A percentile compares a stretch with the other conserved stretches of the same genome.
phyloP scores from a whole-genome alignment of 2,888 invertebrate genomes.

The Cataglyphis altisquamis region DNA sequence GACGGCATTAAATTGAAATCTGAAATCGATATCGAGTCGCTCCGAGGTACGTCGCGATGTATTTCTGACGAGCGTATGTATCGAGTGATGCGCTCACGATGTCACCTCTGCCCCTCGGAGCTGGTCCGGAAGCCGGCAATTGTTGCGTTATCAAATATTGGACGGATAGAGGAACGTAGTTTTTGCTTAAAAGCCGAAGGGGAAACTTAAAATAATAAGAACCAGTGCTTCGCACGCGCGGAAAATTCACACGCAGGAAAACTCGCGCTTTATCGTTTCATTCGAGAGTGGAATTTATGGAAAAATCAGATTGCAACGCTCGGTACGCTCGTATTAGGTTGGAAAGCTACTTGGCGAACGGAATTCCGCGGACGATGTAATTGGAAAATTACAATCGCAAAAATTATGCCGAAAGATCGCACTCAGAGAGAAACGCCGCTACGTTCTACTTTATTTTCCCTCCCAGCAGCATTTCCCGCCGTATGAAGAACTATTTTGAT shows the following conservation, averaged over 20 bases:
- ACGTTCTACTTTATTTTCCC: slow-evolving; percentile 23
- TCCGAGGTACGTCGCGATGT: slow-evolving; percentile 43
- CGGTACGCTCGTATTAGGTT: neutral
- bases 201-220: slow-evolving; percentile 41
- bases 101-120: neutral
- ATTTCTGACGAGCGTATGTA: slow-evolving; percentile 27
- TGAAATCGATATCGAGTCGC: slow-evolving; percentile 79
- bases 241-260: neutral
- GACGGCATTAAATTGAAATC: slow-evolving; percentile 83
- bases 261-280: slow-evolving; percentile 21
- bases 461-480: neutral
- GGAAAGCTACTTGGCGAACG: slow-evolving; percentile 28
- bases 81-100: slow-evolving; percentile 17
- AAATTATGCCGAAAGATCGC: slow-evolving; percentile 35
- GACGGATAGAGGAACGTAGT: neutral
- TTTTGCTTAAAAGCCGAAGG: neutral
- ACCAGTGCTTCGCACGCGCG: neutral
- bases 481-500: slow-evolving; percentile 47
- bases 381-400: slow-evolving; percentile 72
- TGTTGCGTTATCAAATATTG: slow-evolving; percentile 35
- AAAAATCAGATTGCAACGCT: slow-evolving; percentile 35
- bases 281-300: neutral
- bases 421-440: slow-evolving; percentile 27
- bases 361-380: slow-evolving; percentile 56
- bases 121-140: slow-evolving; percentile 19